phyloP scores from a whole-genome alignment of 2,797 vertebrate species.

The Natrix natrix region DNA sequence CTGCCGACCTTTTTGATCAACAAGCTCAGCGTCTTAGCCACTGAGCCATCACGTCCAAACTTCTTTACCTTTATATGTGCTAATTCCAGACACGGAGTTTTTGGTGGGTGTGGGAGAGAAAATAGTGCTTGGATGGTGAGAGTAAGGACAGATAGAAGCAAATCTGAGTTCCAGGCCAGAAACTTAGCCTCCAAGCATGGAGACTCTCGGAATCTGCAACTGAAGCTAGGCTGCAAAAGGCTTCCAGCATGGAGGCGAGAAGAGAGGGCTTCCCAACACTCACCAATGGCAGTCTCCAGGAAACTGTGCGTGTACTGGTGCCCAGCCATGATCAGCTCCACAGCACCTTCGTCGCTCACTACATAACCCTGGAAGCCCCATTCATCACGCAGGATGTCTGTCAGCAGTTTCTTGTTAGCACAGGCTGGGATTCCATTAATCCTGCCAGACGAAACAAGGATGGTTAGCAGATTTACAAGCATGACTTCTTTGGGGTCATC shows the following conservation, averaged over 20 bases:
- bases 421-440: conserved; percentile 66
- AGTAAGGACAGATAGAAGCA: neutral
- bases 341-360: conserved; percentile 67
- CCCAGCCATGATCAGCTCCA: conserved; percentile 65
- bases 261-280: conserved; percentile 6
- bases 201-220: neutral
- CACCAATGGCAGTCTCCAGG: conserved; percentile 64
- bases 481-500: neutral
- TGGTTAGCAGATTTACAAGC: neutral
- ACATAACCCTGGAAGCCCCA: conserved; percentile 70
- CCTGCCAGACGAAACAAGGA: conserved; percentile 27
- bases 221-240: neutral
- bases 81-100: neutral
- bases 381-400: conserved; percentile 60
- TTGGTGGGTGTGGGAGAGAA: neutral
- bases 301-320: conserved; percentile 63
- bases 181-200: neutral
- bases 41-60: too few relatives aligned
- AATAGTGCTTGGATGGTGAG: neutral
- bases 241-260: neutral
- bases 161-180: neutral
- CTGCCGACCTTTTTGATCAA: too few relatives aligned
- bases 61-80: neutral
- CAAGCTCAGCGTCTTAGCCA: too few relatives aligned
- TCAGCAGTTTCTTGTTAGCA: conserved; percentile 67